Evolutionary conservation across 1,140 invertebrate genomes (phyloP).

Genomic region (Oryctes rhinoceros): DNA sequence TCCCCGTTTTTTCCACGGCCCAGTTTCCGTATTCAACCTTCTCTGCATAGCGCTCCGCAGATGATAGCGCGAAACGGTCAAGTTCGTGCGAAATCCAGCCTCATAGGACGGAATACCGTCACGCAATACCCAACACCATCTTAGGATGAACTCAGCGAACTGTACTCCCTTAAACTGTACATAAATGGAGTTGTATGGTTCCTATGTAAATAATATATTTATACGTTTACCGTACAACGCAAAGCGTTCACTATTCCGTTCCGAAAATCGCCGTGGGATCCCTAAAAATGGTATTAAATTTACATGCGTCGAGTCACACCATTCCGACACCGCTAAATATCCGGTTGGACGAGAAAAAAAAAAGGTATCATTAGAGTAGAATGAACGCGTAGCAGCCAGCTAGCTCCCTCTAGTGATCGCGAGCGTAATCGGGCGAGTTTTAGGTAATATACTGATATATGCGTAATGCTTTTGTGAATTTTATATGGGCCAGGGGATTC

Average conservation of each 20-base stretch:
- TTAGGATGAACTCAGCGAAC: not conserved
- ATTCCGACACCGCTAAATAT: not conserved
- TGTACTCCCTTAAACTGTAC: not conserved
- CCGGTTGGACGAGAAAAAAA: not conserved
- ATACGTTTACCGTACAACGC: slow-evolving; percentile 4
- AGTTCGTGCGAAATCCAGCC: not conserved
- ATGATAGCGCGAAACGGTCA: not conserved
- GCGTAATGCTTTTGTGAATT: slow-evolving; percentile 18
- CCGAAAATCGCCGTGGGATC: not conserved
- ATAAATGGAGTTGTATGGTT: not conserved
- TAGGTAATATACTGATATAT: slow-evolving; percentile 16
- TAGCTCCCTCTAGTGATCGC: slow-evolving; percentile 7
- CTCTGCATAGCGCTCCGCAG: not conserved
- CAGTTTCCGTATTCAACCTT: not conserved
- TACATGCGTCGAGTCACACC: slow-evolving; percentile 10
- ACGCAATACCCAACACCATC: not conserved
- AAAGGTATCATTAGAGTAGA: slow-evolving; percentile 14
- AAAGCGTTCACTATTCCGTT: not conserved
- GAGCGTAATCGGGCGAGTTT: slow-evolving; percentile 7
- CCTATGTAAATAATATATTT: slow-evolving; percentile 16
- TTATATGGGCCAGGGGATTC: slow-evolving; percentile 14
- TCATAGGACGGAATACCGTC: not conserved
- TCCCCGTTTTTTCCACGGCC: not conserved
- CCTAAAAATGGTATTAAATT: slow-evolving; percentile 19
- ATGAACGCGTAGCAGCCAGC: not conserved